Base-by-base conservation (phyloP, 1,140 invertebrate species). In the Lamellibrachia luymesi region DNA sequence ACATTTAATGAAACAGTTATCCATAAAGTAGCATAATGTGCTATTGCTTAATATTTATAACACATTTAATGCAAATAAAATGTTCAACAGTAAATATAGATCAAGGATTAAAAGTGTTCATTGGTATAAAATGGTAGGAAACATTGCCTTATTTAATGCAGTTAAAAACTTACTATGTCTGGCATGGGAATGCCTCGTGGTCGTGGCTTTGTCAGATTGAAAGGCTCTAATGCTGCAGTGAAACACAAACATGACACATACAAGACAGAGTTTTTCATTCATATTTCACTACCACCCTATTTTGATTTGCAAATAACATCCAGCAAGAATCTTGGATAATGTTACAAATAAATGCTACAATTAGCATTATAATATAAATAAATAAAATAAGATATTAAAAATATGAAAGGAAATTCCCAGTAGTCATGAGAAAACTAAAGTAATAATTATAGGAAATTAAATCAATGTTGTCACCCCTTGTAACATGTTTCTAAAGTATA, bases 111-210 rank as follows among this genome's bases (percentile, higher is more conserved):
- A 56, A 56, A 56, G 13, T 6, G 13, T 56, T 56, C 52, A 7
- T 56, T 56, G 52, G 13, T 13, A 56, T 56, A 56, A 56, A 56
- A 56, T 56, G 52, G 52, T 7, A 56, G 13, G 52, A 56, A 56
- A 56, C 6, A 56, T 7, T 56, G 13, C 6, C 13, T 56, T 56
- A 6, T 56, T 56, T 56, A 56, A 56, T 56, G 52, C 52, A 56
- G 52, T 17, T 56, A 56, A 56, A 91, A 91, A 93, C 95, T 95
- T 95, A 96, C 96, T 50, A 95, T 94, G 92, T 96, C 94, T 56
- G 96, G 96, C 50, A 96, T 93, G 49, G 96, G 95, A 50, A 96
- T 94, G 94, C 94, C 95, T 91, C 95, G 94, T 51, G 96, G 95
- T 92, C 95, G 92, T 49, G 95, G 96, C 94, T 96, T 94, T 89